phyloP scores from a whole-genome alignment of 2,888 invertebrate genomes.

The Andrena haemorrhoa region DNA sequence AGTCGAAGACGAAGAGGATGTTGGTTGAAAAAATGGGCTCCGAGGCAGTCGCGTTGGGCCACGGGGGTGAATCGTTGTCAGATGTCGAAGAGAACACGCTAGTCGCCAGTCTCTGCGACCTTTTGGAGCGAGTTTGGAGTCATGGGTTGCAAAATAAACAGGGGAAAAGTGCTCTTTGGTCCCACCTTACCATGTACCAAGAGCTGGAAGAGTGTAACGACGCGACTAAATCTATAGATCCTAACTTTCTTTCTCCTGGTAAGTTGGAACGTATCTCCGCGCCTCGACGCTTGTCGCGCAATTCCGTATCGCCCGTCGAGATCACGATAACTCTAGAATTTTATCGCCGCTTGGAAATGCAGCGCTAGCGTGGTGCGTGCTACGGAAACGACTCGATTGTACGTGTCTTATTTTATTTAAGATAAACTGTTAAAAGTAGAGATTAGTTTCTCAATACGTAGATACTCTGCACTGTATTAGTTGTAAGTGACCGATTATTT shows the following conservation, averaged over 20 bases:
- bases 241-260: conserved; percentile 89
- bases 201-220: conserved; percentile 91
- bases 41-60: conserved; percentile 97
- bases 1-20: conserved; percentile 98
- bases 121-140: conserved; percentile 98
- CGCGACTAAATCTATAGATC: conserved; percentile 86
- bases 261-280: conserved; percentile 65
- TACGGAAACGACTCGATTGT: conserved; percentile 96
- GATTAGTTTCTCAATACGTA: conserved; percentile 72
- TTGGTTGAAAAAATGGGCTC: conserved; percentile 99
- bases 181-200: conserved; percentile 95
- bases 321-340: conserved; percentile 80
- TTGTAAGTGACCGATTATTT: conserved; percentile 68
- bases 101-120: conserved; percentile 98
- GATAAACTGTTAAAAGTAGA: conserved; percentile 71
- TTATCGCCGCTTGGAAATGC: conserved; percentile 83
- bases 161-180: conserved; percentile 99
- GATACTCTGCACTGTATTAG: conserved; percentile 71
- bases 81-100: conserved; percentile 98
- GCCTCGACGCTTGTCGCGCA: not conserved
- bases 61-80: conserved; percentile 91
- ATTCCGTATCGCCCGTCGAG: not conserved
- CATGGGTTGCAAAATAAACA: conserved; percentile 98
- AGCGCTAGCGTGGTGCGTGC: conserved; percentile 97
- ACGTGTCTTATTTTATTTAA: conserved; percentile 85